Conservation (phyloP, 1,140 invertebrate genomes). For the Drosophila sp. region DNA sequence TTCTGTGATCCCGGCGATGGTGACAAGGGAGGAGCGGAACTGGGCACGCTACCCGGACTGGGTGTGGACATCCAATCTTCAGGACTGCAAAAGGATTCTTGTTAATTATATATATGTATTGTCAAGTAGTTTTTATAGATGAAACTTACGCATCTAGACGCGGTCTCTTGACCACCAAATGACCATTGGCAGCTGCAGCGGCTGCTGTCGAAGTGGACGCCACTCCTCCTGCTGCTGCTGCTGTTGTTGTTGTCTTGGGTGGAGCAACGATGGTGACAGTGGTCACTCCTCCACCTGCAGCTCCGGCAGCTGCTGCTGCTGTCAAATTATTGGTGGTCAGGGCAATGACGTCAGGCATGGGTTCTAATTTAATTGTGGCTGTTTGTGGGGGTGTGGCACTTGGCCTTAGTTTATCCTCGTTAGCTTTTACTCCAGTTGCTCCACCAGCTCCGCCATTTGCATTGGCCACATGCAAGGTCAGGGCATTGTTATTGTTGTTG, state of each 20-base stretch:
- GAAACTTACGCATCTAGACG: constrained; percentile 76
- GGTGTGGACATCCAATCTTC: constrained; percentile 87
- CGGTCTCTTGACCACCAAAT: constrained; percentile 69
- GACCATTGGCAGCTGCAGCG: constrained; percentile 60
- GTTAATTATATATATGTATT: not conserved
- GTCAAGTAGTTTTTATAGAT: not conserved
- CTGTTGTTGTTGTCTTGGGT: constrained; percentile 29
- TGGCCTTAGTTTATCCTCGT: constrained; percentile 71
- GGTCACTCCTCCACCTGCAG: constrained; percentile 16
- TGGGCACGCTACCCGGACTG: constrained; percentile 85
- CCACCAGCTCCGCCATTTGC: constrained; percentile 60
- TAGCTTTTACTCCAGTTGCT: constrained; percentile 36
- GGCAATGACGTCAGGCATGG: constrained; percentile 72
- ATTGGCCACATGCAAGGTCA: constrained; percentile 59
- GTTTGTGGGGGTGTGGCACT: constrained; percentile 53
- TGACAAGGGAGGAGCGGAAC: constrained; percentile 85
- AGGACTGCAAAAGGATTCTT: constrained; percentile 57
- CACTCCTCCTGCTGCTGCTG: constrained; percentile 29
- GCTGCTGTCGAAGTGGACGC: constrained; percentile 56
- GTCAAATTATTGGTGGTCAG: constrained; percentile 38
- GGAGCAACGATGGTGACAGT: constrained; percentile 5
- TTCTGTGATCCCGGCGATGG: constrained; percentile 85
- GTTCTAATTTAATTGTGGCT: constrained; percentile 71
- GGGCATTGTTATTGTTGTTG: constrained; percentile 41
- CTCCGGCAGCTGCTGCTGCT: not conserved